phyloP scores from a whole-genome alignment of 2,888 invertebrate species.

The Sialis fuliginosa region DNA sequence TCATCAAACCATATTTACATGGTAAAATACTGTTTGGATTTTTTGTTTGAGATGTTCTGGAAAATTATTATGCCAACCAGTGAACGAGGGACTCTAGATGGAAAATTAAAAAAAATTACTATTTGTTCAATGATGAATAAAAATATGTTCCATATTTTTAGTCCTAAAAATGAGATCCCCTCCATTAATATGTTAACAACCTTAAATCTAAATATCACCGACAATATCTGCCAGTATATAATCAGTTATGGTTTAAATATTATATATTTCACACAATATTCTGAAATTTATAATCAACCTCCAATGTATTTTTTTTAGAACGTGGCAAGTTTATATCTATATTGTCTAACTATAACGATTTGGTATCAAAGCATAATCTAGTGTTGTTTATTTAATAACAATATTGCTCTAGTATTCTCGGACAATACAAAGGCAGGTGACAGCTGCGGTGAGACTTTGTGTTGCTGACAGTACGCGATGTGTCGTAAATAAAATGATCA shows the following conservation, averaged over 20 bases:
- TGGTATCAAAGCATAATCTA: conserved; percentile 1
- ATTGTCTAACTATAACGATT: not conserved
- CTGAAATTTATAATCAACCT: not conserved
- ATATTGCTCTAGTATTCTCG: conserved; percentile 5
- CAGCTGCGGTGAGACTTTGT: conserved; percentile 6
- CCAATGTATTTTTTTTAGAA: no score
- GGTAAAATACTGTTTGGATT: no score
- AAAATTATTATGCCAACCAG: no score
- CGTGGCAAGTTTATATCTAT: not conserved
- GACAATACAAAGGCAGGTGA: conserved; percentile 5
- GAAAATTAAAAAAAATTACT: no score
- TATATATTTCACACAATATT: not conserved
- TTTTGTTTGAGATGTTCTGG: no score
- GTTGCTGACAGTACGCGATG: conserved; percentile 6
- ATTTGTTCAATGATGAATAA: no score
- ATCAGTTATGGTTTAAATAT: not conserved
- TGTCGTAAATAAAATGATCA: not conserved
- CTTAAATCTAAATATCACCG: not conserved
- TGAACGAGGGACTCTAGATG: no score
- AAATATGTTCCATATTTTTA: no score
- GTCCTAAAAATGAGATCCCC: no score
- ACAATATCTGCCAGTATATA: not conserved
- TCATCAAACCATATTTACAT: no score
- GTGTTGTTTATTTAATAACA: conserved; percentile 6
- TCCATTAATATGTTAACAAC: no score